These are phyloP conservation scores for Ochlodes sylvanus DNA, from an alignment of 2,888 invertebrate genomes.

Conservation along the genomic window DNA sequence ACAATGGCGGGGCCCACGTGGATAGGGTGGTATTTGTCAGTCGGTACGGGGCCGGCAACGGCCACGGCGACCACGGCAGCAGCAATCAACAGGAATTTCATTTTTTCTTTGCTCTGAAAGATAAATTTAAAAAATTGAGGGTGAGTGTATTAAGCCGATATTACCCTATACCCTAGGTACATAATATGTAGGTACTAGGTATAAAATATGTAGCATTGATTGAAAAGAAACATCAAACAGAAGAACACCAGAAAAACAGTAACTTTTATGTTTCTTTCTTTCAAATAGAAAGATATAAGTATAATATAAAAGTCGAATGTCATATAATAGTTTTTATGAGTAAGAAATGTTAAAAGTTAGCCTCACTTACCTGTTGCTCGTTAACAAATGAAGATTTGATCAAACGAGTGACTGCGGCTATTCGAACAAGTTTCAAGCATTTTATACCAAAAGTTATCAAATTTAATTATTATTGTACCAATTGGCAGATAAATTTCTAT, in stretches of 20 bases:
- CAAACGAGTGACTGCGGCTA: not conserved
- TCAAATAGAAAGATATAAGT: too few species aligned
- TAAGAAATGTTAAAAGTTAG: too few species aligned
- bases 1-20: conserved; percentile 44
- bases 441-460: conserved; percentile 1
- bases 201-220: too few species aligned
- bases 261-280: too few species aligned
- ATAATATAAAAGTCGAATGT: too few species aligned
- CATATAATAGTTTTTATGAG: too few species aligned
- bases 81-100: conserved; percentile 42
- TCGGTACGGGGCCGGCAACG: conserved; percentile 36
- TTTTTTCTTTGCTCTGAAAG: conserved; percentile 20
- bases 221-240: too few species aligned
- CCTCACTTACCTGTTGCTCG: not conserved
- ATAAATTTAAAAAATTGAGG: not conserved
- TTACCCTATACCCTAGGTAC: too few species aligned
- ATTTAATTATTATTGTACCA: not conserved
- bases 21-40: conserved; percentile 22
- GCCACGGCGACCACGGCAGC: conserved; percentile 46
- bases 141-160: too few species aligned
- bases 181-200: too few species aligned
- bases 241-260: too few species aligned
- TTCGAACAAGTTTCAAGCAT: not conserved
- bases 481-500: not conserved
- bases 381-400: not conserved